A percentile compares a stretch with the other conserved stretches of the same genome.
phyloP scores from a whole-genome alignment of 2,797 vertebrate species.

The Phylloscopus collybita region DNA sequence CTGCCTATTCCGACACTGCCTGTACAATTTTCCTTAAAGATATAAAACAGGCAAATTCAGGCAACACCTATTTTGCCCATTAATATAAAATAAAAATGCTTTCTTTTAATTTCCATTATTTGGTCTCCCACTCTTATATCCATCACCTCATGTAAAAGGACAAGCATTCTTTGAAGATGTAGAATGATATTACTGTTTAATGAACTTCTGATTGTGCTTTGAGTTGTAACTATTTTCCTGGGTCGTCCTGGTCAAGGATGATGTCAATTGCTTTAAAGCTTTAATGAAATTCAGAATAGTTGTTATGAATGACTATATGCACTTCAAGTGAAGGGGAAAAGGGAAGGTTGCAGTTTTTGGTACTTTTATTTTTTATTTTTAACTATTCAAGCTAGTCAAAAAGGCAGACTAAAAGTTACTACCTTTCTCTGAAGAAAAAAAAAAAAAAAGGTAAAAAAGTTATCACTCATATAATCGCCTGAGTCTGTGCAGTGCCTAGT shows the following conservation, averaged over 20 bases:
- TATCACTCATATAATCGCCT: neutral
- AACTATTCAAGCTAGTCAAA: neutral
- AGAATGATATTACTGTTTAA: neutral
- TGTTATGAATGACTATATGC: neutral
- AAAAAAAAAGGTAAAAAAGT: neutral
- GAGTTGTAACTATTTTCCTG: neutral
- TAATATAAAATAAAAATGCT: neutral
- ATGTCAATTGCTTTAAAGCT: neutral
- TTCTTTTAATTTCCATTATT: neutral
- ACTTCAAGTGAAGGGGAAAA: neutral
- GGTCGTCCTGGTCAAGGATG: neutral
- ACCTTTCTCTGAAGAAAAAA: neutral
- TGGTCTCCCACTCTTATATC: neutral
- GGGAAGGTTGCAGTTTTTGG: accelerated
- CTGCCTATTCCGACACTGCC: neutral
- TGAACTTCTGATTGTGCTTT: neutral
- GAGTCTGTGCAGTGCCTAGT: neutral
- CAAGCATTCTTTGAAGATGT: neutral
- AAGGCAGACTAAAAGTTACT: neutral
- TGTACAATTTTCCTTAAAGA: neutral
- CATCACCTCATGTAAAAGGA: neutral
- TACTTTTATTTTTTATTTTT: neutral
- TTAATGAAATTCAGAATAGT: neutral
- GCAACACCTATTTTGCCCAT: neutral
- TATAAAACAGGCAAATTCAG: neutral